Percentiles rank a stretch among this genome's conserved stretches.
Conservation (phyloP, 2,888 invertebrate species). For the Ferrisia virgata region DNA sequence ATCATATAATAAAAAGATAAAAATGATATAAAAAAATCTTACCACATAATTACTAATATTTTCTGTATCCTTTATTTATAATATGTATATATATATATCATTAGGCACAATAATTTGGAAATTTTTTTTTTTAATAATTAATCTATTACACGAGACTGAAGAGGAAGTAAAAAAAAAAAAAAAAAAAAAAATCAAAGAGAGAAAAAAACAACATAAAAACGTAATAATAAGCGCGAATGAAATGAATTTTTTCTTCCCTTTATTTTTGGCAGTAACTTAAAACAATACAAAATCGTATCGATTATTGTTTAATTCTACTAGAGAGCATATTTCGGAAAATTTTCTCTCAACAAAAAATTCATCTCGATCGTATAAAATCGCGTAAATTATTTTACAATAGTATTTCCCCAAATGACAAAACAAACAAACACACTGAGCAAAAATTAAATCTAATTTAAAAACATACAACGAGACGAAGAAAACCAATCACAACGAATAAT, state of each 20-base stretch:
- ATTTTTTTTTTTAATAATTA: background rate
- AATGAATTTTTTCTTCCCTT: background rate
- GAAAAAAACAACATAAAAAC: background rate
- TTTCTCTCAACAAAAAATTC: background rate
- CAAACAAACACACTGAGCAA: background rate
- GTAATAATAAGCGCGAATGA: background rate
- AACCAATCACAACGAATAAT: background rate
- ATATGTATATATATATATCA: background rate
- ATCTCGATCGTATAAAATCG: background rate
- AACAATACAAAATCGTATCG: background rate
- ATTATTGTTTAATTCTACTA: slow-evolving; percentile 1
- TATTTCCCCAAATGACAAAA: background rate
- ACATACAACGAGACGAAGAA: background rate
- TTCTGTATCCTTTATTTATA: background rate
- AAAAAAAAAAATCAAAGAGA: background rate
- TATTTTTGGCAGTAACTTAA: slow-evolving; percentile 11
- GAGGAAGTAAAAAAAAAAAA: background rate
- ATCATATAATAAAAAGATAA: slow-evolving; percentile 24
- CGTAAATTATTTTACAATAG: slow-evolving; percentile 9
- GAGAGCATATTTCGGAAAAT: background rate
- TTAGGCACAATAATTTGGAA: slow-evolving; percentile 24
- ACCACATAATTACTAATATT: slow-evolving; percentile 15
- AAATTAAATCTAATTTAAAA: background rate
- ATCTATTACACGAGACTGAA: background rate
- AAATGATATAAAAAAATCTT: slow-evolving; percentile 22